Base-by-base conservation (phyloP, 2,888 invertebrate genomes). In the Digitonthophagus gazella region DNA sequence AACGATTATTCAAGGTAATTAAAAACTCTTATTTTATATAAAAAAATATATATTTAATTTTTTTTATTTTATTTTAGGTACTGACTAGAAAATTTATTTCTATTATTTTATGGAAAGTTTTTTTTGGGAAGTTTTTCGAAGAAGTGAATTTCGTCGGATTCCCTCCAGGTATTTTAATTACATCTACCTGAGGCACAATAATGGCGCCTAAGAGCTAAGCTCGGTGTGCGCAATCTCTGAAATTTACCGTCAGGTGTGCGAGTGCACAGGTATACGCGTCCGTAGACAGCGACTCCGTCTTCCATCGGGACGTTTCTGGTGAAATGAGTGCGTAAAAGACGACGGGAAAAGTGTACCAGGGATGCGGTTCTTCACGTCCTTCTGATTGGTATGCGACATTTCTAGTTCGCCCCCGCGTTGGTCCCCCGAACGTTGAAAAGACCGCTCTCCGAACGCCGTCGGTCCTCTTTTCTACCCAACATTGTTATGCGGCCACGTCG, bases 401-500 rank as follows among this genome's bases (percentile, higher is more conserved):
- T 44, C 28, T 6, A 44, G 28, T 44, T 44, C 28, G 28, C 28
- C 28, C 28, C 28, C 28, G 28, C 28, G 28, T 22, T 44, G 28
- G 28, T 3, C 28, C 28, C 28, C 6, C 2, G 11, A 44, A 44
- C 28, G 11, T 44, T 44, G 6, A 44, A 44, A 44, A 8, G 11
- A 44, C 8, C 28, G 6, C 28, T 44, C 28, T 11, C 28, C 28
- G 28, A 44, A 18, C 22, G 20, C 65, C 64, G 19, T 58, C 14
- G 58, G 19, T 5, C 8, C 19, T 65, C 18, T 44, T 22, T 44
- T 44, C 11, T 11, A 11, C 28, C 28, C 28, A 44, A 11, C 28
- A 44, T 44, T 44, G 28, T 44, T 44, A 44, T 44, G 28, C 28
- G 78, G 80, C 80, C 80, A 80, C 79, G 75, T 78, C 78, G 80